A percentile compares a stretch with the other conserved stretches of the same genome.
Conservation (phyloP, 2,888 invertebrate species). For the Opisthograptis luteolata region DNA sequence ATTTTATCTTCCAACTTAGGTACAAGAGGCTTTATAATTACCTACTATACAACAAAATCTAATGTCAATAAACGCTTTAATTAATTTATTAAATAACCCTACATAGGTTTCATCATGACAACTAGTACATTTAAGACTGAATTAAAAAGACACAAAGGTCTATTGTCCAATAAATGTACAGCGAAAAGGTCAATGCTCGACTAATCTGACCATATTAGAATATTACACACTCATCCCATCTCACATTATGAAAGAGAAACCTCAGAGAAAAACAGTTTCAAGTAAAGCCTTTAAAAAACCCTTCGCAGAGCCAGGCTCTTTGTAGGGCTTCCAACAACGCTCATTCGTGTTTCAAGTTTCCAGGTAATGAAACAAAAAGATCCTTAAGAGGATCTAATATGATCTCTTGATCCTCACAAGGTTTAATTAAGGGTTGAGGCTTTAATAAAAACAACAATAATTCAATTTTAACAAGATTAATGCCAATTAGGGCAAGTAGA, state of each 20-base stretch:
- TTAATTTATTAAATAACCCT: no score
- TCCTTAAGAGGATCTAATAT: conserved; percentile 1
- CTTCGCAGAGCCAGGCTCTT: conserved; percentile 9
- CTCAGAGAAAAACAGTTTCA: not conserved
- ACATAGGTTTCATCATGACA: no score
- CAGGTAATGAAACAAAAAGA: not conserved
- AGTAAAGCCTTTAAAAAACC: conserved; percentile 19
- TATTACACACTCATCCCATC: not conserved
- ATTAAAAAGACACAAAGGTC: no score
- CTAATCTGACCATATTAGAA: not conserved
- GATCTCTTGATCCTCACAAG: not conserved
- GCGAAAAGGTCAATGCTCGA: conserved; percentile 8
- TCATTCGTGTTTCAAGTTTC: not conserved
- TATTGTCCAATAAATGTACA: no score
- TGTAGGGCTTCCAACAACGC: conserved; percentile 24
- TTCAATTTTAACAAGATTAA: conserved; percentile 38
- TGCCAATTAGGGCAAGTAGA: conserved; percentile 63
- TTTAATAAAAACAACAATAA: conserved; percentile 9
- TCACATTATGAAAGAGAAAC: conserved; percentile 2
- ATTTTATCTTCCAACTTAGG: no score
- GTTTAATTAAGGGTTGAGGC: not conserved
- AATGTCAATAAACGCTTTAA: no score
- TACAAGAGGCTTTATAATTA: no score
- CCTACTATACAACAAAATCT: no score
- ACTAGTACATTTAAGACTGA: no score